Conservation (phyloP, 2,113 vertebrate species). For the Salvelinus fontinalis region DNA sequence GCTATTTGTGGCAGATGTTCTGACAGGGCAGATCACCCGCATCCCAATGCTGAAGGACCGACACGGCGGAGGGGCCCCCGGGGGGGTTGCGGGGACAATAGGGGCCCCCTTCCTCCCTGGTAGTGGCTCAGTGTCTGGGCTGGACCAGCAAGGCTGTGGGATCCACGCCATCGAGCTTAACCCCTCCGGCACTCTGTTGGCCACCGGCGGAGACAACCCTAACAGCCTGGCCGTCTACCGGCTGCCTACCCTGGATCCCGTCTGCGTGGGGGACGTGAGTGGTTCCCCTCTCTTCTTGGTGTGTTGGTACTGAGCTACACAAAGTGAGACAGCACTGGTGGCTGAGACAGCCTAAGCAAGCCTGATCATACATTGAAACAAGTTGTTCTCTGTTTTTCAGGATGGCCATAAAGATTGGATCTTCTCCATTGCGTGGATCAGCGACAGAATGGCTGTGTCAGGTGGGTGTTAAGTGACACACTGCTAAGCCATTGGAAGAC, state of each 20-base stretch:
- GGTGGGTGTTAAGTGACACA: constrained; percentile 74
- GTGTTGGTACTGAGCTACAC: too few species aligned
- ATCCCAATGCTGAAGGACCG: constrained; percentile 96
- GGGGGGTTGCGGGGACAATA: constrained; percentile 26
- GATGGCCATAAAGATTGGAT: constrained; percentile 99
- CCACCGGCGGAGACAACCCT: constrained; percentile 97
- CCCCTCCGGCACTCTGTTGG: constrained; percentile 88
- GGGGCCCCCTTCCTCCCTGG: constrained; percentile 48
- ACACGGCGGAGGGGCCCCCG: constrained; percentile 66
- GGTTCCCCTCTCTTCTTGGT: background rate
- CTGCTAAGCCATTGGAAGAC: too few species aligned
- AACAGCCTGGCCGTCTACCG: constrained; percentile 97
- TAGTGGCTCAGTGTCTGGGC: constrained; percentile 54
- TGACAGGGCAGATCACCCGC: constrained; percentile 92
- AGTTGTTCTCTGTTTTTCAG: constrained; percentile 61
- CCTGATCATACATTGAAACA: too few species aligned
- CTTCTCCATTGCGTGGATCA: constrained; percentile 99
- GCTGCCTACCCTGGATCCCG: constrained; percentile 93
- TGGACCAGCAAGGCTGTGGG: constrained; percentile 94
- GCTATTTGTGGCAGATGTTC: constrained; percentile 96
- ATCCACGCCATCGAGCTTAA: constrained; percentile 99
- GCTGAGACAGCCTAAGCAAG: too few species aligned
- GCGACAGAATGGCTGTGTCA: constrained; percentile 95
- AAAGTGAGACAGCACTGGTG: too few species aligned
- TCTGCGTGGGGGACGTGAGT: constrained; percentile 98